phyloP scores from a whole-genome alignment of 2,113 vertebrate species.

The Elephantulus edwardii region DNA sequence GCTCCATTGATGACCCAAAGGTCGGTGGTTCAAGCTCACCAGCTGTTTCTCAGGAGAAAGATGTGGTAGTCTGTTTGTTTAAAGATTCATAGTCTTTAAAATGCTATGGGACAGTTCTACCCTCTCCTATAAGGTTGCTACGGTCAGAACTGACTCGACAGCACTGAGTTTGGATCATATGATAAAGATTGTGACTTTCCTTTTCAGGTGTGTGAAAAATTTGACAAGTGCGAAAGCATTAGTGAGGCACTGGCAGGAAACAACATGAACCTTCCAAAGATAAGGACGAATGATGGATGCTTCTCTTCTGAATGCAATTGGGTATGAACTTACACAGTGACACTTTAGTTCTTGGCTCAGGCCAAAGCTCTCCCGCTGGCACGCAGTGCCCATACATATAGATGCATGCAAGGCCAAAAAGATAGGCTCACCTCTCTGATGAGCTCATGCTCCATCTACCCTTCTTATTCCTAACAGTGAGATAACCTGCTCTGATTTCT shows the following conservation, averaged over 20 bases:
- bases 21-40: too few relatives aligned
- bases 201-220: conserved; percentile 81
- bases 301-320: conserved; percentile 80
- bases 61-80: too few relatives aligned
- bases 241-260: conserved; percentile 69
- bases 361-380: not conserved
- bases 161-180: not conserved
- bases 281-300: conserved; percentile 79
- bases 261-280: conserved; percentile 81
- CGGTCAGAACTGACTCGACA: too few relatives aligned
- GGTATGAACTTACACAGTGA: conserved; percentile 78
- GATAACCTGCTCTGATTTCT: not conserved
- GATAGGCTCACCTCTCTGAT: too few relatives aligned
- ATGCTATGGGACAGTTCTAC: too few relatives aligned
- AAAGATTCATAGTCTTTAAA: too few relatives aligned
- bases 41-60: too few relatives aligned
- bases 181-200: conserved; percentile 50
- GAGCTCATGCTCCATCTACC: too few relatives aligned
- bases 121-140: too few relatives aligned
- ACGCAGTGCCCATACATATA: not conserved
- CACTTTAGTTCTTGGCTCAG: not conserved
- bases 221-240: conserved; percentile 75
- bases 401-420: not conserved
- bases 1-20: too few relatives aligned
- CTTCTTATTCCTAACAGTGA: conserved; percentile 2